Conservation (phyloP, 2,888 invertebrate genomes). For the Drosophila phalerata region DNA sequence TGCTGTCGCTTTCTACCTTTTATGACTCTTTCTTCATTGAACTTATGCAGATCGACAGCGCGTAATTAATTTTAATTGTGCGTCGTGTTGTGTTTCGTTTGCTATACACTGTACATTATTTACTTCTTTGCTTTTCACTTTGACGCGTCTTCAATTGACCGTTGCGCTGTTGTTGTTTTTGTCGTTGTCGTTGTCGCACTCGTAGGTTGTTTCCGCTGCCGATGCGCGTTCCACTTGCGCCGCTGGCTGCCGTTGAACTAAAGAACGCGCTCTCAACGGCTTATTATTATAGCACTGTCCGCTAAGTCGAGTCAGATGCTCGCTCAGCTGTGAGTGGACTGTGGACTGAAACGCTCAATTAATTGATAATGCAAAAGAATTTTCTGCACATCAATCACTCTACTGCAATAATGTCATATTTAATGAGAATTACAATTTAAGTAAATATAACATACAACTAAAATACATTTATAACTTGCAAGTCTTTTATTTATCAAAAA, state of each 20-base stretch:
- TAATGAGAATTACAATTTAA: too few species aligned
- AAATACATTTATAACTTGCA: too few species aligned
- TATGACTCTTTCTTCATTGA: conserved; percentile 66
- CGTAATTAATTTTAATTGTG: conserved; percentile 77
- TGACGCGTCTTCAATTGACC: conserved; percentile 26
- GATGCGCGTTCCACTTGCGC: conserved; percentile 52
- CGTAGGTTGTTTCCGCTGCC: neutral
- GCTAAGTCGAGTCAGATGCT: conserved; percentile 50
- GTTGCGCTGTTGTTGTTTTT: conserved; percentile 16
- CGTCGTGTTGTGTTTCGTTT: conserved; percentile 19
- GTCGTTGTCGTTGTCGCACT: conserved; percentile 19
- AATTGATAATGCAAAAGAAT: neutral
- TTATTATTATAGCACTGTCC: conserved; percentile 62
- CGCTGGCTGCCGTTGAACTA: conserved; percentile 67
- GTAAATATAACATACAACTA: too few species aligned
- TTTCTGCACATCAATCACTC: too few species aligned
- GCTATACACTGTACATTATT: conserved; percentile 59
- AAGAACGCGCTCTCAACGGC: conserved; percentile 64
- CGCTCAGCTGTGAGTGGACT: conserved; percentile 53
- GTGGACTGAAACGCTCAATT: conserved; percentile 31
- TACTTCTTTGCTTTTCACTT: conserved; percentile 67
- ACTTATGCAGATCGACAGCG: conserved; percentile 75
- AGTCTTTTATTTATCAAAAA: neutral
- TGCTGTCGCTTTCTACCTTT: conserved; percentile 45
- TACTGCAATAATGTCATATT: neutral